These are phyloP conservation scores for Apamea sordens DNA, from an alignment of 2,888 invertebrate genomes.

Conservation along the genomic window DNA sequence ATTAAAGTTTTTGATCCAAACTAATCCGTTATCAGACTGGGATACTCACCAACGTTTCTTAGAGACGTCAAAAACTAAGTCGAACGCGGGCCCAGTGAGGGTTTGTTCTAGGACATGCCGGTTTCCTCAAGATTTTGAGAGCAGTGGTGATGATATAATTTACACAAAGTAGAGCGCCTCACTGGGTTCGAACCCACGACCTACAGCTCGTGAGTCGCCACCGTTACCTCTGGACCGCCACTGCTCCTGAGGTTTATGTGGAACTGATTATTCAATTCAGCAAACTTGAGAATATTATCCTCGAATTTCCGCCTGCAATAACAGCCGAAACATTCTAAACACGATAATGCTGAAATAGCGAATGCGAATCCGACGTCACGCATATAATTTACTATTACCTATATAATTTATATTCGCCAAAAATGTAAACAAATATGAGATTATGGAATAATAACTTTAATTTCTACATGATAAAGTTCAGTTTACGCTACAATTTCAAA, in stretches of 20 bases:
- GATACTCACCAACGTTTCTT: conserved; percentile 48
- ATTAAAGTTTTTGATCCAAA: conserved; percentile 56
- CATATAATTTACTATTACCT: conserved; percentile 27
- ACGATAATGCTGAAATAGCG: conserved; percentile 8
- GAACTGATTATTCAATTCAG: not conserved
- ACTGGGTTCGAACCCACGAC: too few species aligned
- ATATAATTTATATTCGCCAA: too few species aligned
- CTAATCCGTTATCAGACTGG: conserved; percentile 57
- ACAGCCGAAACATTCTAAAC: not conserved
- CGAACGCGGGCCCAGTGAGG: not conserved
- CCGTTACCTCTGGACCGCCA: too few species aligned
- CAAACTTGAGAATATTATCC: not conserved
- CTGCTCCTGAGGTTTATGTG: not conserved
- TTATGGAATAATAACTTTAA: too few species aligned
- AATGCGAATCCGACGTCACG: conserved; percentile 6
- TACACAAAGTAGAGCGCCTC: too few species aligned
- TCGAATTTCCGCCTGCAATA: conserved; percentile 2
- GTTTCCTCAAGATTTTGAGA: not conserved
- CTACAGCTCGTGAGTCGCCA: too few species aligned
- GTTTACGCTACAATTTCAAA: too few species aligned
- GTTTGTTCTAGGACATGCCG: too few species aligned
- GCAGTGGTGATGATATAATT: too few species aligned
- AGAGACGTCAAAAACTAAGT: conserved; percentile 29
- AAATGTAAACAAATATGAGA: too few species aligned
- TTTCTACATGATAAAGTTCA: too few species aligned